Evolutionary conservation across 1,140 invertebrate species (phyloP).

Genomic region (Portunus trituberculatus): DNA sequence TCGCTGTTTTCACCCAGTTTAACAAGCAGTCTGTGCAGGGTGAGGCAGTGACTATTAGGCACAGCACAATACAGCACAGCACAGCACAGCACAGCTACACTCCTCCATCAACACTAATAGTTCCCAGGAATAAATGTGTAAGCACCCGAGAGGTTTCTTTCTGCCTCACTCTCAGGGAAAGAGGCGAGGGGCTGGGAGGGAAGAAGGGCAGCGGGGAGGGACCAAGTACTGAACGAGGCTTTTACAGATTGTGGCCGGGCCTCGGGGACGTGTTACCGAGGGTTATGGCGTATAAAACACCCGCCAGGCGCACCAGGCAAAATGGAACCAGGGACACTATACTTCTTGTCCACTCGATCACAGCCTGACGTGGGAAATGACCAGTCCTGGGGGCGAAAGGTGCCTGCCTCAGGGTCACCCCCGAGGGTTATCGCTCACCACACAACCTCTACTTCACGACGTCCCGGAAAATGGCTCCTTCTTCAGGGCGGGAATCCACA

Average conservation of each 20-base stretch:
- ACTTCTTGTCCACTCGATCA: constrained; percentile 56
- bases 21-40: not conserved
- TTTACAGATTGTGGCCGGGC: constrained; percentile 13
- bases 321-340: constrained; percentile 39
- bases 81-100: not conserved
- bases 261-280: constrained; percentile 17
- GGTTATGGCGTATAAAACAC: constrained; percentile 53
- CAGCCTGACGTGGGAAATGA: not conserved
- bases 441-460: not conserved
- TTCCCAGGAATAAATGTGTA: not conserved
- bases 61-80: not conserved
- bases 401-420: not conserved
- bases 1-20: not conserved
- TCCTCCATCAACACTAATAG: not conserved
- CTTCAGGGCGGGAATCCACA: not conserved
- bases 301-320: not conserved
- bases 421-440: not conserved
- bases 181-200: not conserved
- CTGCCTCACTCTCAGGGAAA: not conserved
- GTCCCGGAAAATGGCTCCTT: not conserved
- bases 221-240: constrained; percentile 3
- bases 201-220: not conserved
- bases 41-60: not conserved
- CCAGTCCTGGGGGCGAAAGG: not conserved
- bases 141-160: not conserved